Evolutionary conservation across 2,888 invertebrate genomes (phyloP).

Genomic region (Drosophila sordidula): DNA sequence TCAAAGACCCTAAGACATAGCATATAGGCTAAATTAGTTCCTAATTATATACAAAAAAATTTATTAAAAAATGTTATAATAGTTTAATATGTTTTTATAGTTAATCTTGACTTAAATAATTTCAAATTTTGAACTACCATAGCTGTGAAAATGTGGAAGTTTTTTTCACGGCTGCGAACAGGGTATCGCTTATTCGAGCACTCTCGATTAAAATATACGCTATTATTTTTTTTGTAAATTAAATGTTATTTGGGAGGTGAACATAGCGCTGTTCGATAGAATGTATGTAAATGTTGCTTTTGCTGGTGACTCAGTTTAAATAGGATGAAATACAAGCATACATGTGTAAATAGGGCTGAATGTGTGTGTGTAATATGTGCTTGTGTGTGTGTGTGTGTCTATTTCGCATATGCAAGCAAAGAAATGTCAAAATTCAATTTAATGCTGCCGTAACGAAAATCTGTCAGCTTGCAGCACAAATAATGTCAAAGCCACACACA

Average conservation of each 20-base stretch:
- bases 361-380: slow-evolving; percentile 1
- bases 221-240: too few species aligned
- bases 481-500: slow-evolving; percentile 74
- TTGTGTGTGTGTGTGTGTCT: slow-evolving; percentile 13
- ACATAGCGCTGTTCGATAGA: background rate
- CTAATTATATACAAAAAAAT: too few species aligned
- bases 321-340: slow-evolving; percentile 10
- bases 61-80: too few species aligned
- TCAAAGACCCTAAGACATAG: too few species aligned
- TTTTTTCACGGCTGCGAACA: background rate
- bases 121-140: too few species aligned
- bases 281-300: background rate
- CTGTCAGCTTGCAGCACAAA: slow-evolving; percentile 80
- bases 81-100: too few species aligned
- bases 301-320: slow-evolving; percentile 15
- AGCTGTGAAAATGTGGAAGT: too few species aligned
- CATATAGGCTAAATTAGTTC: too few species aligned
- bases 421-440: slow-evolving; percentile 80
- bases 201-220: too few species aligned
- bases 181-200: background rate
- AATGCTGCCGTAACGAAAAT: slow-evolving; percentile 77
- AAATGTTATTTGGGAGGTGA: background rate
- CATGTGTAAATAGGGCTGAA: slow-evolving; percentile 9
- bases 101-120: too few species aligned
- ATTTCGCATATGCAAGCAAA: slow-evolving; percentile 62